Evolutionary conservation across 1,140 invertebrate species (phyloP).

Genomic region (Trichogramma pretiosum): DNA sequence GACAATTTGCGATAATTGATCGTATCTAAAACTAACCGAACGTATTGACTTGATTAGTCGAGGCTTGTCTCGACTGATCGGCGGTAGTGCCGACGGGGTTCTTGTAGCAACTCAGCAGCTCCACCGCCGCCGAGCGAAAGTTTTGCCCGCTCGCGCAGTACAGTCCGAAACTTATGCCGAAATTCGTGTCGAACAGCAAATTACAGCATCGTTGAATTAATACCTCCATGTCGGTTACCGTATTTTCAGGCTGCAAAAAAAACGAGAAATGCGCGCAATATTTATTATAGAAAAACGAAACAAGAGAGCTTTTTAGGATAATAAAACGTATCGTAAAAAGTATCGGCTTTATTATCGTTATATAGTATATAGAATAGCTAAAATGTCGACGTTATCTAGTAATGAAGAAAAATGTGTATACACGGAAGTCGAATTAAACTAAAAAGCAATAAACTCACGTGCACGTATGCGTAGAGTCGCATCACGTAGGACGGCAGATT

Average conservation of each 20-base stretch:
- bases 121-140: constrained; percentile 56
- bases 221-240: constrained; percentile 30
- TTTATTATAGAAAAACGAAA: too few species aligned
- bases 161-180: constrained; percentile 77
- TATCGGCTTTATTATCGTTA: too few species aligned
- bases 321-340: too few species aligned
- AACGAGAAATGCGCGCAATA: too few species aligned
- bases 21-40: too few species aligned
- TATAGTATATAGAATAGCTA: too few species aligned
- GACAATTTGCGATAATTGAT: too few species aligned
- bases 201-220: constrained; percentile 51
- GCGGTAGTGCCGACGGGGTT: background rate
- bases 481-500: constrained; percentile 68
- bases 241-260: constrained; percentile 19
- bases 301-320: too few species aligned
- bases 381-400: too few species aligned
- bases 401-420: too few species aligned
- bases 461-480: constrained; percentile 42
- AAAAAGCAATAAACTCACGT: background rate
- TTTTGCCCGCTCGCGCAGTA: constrained; percentile 75
- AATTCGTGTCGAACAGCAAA: constrained; percentile 72
- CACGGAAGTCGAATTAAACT: too few species aligned
- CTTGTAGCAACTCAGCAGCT: constrained; percentile 31
- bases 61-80: constrained; percentile 1
- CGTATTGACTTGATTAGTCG: constrained; percentile 6